A percentile compares a stretch with the other conserved stretches of the same genome.
Conservation (phyloP, 2,888 invertebrate genomes). For the Himalopsyche anomala region DNA sequence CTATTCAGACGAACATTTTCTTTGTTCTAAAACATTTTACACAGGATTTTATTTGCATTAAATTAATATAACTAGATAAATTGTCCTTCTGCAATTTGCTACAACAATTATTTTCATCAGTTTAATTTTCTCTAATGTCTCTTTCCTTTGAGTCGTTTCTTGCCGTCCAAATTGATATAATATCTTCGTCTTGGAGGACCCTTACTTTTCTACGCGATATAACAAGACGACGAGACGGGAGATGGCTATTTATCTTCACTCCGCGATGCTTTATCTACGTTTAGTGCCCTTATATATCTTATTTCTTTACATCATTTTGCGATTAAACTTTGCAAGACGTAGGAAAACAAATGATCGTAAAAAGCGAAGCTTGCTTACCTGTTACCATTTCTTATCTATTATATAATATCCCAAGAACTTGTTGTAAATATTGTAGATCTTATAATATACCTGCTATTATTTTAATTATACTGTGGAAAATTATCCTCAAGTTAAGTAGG, state of each 20-base stretch:
- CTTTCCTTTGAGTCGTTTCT: too few species aligned
- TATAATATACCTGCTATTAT: neutral
- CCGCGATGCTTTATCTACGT: conserved; percentile 8
- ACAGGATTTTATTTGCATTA: too few species aligned
- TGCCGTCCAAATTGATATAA: too few species aligned
- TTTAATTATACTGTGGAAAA: too few species aligned
- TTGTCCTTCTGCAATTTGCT: too few species aligned
- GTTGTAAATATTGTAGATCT: neutral
- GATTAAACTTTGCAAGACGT: conserved; percentile 12
- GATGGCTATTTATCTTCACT: conserved; percentile 24
- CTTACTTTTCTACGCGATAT: conserved; percentile 15
- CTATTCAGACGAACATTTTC: too few species aligned
- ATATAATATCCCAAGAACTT: neutral
- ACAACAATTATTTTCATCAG: too few species aligned
- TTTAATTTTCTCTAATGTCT: too few species aligned
- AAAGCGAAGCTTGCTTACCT: neutral
- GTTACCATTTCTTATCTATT: neutral
- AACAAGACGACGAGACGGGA: neutral
- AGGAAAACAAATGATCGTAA: conserved; percentile 3
- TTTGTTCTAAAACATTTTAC: too few species aligned
- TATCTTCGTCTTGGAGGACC: neutral
- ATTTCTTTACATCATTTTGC: conserved; percentile 20
- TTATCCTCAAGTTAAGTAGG: too few species aligned
- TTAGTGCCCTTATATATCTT: conserved; percentile 14
- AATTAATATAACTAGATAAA: too few species aligned